Base-by-base conservation (phyloP, 2,888 invertebrate genomes). In the Chelonus formosanus region DNA sequence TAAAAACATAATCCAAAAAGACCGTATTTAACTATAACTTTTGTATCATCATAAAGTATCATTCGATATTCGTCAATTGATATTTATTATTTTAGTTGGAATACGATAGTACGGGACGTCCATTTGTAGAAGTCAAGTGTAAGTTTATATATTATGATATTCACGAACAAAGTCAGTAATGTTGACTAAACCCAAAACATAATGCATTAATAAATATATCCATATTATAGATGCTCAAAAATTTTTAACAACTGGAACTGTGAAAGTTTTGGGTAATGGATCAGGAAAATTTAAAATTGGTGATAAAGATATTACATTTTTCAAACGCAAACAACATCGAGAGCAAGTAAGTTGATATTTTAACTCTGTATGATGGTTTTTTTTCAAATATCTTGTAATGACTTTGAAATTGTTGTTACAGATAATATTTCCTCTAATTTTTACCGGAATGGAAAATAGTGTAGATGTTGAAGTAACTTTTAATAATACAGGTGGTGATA, bases 381-480 rank as follows among this genome's bases (percentile, higher is more conserved):
- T 20, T 20, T 20, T 20, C 20, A 20, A 20, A 20, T 20, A 20
- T 20, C 2, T 20, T 20, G 20, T 20, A 20, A 20, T 20, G 20
- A 20, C 20, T 20, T 20, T 20, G 1, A 20, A 20, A 20, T 20
- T 20, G 2, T 20, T 20, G 20, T 20, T 20, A 20, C 82, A 92
- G 92, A 73, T 94, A 8, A 83, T 97, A 76, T 95, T 94, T 80
- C 97, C 97, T 3, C 85, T 98, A 68, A 88, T 93, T 73, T 93
- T 96, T 78, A 89, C 92, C 66, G 89, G 89, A 35, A 87, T 93
- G 89, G 83, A 92, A 65, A 89, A 90, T 56, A 87, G 89, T 83
- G 92, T 97, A 52, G 97, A 98, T 85, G 85, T 97, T 34, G 93
- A 92, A 80, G 95, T 93, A 52, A 88, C 89, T 74, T 88, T 93